A percentile compares a stretch with the other conserved stretches of the same genome.
Conservation (phyloP, 2,888 invertebrate genomes). For the Arge pagana region DNA sequence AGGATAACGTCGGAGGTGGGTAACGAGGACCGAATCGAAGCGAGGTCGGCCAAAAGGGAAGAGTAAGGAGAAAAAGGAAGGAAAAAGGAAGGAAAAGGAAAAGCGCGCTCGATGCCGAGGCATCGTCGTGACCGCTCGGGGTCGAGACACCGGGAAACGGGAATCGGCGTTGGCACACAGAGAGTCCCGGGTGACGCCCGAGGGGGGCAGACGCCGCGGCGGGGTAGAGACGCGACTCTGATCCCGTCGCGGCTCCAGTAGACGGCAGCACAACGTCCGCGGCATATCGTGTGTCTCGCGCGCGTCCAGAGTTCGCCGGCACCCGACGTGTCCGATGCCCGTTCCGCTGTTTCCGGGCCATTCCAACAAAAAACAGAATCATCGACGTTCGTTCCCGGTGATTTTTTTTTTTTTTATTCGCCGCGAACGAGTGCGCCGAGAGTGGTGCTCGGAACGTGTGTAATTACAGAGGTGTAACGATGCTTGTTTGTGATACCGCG, state of each 20-base stretch:
- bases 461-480: too few relatives aligned
- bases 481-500: too few relatives aligned
- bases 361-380: too few relatives aligned
- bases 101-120: background rate
- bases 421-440: too few relatives aligned
- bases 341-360: conserved; percentile 6
- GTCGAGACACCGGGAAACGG: too few relatives aligned
- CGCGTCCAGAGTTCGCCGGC: conserved; percentile 31
- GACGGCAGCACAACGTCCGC: conserved; percentile 58
- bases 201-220: background rate
- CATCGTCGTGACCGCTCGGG: too few relatives aligned
- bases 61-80: background rate
- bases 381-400: too few relatives aligned
- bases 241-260: conserved; percentile 48
- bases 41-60: too few relatives aligned
- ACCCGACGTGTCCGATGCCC: conserved; percentile 10
- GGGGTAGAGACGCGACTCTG: conserved; percentile 30
- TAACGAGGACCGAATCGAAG: too few relatives aligned
- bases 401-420: too few relatives aligned
- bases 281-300: conserved; percentile 53
- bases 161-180: background rate
- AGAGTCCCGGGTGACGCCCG: background rate
- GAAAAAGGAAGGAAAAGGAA: background rate
- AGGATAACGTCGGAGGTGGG: background rate
- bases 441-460: too few relatives aligned